A percentile compares a stretch with the other conserved stretches of the same genome.
phyloP scores from a whole-genome alignment of 2,797 vertebrate species.

The Myotis findleyi region DNA sequence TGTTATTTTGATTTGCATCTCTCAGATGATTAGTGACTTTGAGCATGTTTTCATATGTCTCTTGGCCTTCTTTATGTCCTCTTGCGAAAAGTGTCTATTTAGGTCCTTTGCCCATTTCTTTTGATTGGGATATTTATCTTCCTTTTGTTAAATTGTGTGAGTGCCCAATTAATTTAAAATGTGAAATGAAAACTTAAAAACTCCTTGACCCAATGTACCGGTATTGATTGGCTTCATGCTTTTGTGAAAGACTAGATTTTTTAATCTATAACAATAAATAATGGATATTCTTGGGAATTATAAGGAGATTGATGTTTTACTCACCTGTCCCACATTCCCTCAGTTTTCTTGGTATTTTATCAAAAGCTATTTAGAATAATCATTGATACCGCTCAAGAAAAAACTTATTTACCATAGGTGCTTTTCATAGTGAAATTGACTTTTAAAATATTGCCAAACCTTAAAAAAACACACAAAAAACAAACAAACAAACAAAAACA shows the following conservation, averaged over 20 bases:
- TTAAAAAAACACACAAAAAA: background rate
- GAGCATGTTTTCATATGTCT: too few species aligned
- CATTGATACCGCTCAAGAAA: background rate
- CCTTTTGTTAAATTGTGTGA: too few species aligned
- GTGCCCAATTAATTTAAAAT: background rate
- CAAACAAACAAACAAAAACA: too few species aligned
- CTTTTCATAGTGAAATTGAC: background rate
- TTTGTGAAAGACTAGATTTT: background rate
- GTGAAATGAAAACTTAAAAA: conserved; percentile 13
- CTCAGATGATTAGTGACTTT: too few species aligned
- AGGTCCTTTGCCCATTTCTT: too few species aligned
- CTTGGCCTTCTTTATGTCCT: too few species aligned
- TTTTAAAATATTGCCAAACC: background rate
- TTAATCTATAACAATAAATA: background rate
- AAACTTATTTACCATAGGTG: background rate
- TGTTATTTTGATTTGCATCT: too few species aligned
- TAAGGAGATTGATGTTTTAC: background rate
- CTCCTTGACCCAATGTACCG: background rate
- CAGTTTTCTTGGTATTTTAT: background rate
- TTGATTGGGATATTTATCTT: too few species aligned
- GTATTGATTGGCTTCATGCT: background rate
- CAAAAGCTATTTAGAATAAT: conserved; percentile 15
- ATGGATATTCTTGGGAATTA: background rate
- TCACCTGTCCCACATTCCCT: background rate
- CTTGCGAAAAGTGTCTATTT: too few species aligned